phyloP scores from a whole-genome alignment of 2,113 vertebrate species.

The Pterocles orientalis region DNA sequence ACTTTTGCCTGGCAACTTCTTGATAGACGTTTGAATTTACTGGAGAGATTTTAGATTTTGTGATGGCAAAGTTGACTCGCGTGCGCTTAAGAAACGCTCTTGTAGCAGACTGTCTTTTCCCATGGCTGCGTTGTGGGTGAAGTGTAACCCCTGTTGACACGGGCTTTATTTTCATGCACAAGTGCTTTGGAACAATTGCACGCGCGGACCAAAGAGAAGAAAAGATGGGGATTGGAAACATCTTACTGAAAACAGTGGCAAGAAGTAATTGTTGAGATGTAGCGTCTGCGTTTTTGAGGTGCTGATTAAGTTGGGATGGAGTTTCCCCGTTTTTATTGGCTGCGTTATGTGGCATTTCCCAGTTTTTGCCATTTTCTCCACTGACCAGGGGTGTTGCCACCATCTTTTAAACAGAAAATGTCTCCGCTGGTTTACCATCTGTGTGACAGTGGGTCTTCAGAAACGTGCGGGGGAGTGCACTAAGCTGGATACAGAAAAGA shows the following conservation, averaged over 20 bases:
- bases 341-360: background rate
- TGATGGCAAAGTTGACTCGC: accelerated
- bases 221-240: background rate
- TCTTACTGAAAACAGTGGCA: background rate
- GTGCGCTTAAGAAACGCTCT: background rate
- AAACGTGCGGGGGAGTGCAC: background rate
- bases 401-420: background rate
- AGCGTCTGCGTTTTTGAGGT: background rate
- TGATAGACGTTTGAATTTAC: background rate
- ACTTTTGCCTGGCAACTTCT: accelerated
- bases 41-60: too few species aligned
- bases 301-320: background rate
- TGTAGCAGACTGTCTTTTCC: background rate
- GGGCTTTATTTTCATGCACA: conserved; percentile 7
- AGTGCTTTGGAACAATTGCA: conserved; percentile 28
- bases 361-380: background rate
- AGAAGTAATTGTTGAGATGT: accelerated
- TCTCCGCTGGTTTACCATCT: background rate
- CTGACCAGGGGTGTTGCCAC: background rate
- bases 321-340: background rate
- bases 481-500: background rate
- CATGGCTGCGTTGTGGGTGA: background rate
- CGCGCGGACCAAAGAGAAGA: background rate
- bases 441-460: background rate
- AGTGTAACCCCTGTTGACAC: conserved; percentile 1